phyloP scores from a whole-genome alignment of 2,797 vertebrate genomes.

The Limosa lapponica region DNA sequence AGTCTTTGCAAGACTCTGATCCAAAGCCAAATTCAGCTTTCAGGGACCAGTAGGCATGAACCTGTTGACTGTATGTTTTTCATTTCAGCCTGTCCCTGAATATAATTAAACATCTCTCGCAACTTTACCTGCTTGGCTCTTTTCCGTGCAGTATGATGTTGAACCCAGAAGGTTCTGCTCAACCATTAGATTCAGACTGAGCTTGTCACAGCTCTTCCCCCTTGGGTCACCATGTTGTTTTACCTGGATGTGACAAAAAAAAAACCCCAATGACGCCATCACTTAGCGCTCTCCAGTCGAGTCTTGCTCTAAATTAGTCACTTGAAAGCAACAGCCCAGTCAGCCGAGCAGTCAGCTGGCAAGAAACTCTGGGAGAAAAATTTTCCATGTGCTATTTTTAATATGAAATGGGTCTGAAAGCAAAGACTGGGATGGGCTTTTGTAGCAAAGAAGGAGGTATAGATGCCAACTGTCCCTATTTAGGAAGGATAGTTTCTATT shows the following conservation, averaged over 20 bases:
- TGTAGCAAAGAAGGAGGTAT: constrained; percentile 17
- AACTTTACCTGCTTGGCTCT: background rate
- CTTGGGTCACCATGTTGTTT: background rate
- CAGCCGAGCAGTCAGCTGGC: constrained; percentile 47
- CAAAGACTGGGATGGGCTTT: constrained; percentile 44
- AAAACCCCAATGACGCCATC: background rate
- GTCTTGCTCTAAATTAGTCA: constrained; percentile 36
- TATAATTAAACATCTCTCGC: background rate
- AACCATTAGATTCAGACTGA: rapidly evolving
- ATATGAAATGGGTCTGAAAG: constrained; percentile 41
- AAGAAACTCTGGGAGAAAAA: constrained; percentile 67
- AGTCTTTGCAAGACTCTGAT: background rate
- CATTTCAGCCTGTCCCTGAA: background rate
- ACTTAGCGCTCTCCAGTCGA: background rate
- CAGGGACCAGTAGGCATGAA: background rate
- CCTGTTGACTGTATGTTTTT: rapidly evolving
- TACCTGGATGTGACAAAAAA: background rate
- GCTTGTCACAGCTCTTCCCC: background rate
- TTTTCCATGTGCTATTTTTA: constrained; percentile 71
- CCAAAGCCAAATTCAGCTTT: background rate
- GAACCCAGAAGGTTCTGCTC: background rate
- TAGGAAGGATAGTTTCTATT: constrained; percentile 44
- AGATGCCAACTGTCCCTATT: constrained; percentile 62
- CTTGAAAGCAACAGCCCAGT: constrained; percentile 26
- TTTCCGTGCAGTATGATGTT: rapidly evolving